Conservation (phyloP, 2,113 vertebrate genomes). For the Natator depressus region DNA sequence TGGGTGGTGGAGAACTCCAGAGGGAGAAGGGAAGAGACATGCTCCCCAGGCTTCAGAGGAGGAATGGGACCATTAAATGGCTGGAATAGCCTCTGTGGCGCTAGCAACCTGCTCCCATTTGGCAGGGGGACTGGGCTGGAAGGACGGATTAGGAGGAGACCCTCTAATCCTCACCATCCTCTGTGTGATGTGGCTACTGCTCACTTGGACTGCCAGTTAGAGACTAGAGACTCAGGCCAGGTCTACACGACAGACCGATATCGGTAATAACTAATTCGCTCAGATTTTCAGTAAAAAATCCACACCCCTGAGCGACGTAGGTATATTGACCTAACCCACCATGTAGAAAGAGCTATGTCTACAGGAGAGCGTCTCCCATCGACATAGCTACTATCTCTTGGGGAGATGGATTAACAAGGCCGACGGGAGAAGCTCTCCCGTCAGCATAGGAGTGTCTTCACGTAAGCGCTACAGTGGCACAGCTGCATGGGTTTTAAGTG, state of each 20-base stretch:
- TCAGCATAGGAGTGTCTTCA: neutral
- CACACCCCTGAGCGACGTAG: neutral
- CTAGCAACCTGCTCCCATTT: neutral
- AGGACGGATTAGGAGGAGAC: neutral
- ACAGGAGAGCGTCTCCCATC: neutral
- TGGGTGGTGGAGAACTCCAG: neutral
- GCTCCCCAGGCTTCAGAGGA: neutral
- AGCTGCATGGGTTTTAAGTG: neutral
- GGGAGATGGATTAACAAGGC: neutral
- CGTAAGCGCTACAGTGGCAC: neutral
- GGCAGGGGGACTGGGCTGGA: neutral
- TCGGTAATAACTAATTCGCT: neutral
- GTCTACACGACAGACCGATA: neutral
- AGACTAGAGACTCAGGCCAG: neutral
- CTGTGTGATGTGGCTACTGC: accelerated
- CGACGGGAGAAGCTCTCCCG: neutral
- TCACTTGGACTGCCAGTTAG: neutral
- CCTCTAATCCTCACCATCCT: neutral
- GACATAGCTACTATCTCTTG: neutral
- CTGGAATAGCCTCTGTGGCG: accelerated
- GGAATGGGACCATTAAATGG: accelerated
- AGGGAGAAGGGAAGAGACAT: neutral
- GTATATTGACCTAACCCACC: neutral
- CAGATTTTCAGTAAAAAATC: too few species aligned
- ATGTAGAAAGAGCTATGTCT: too few species aligned